phyloP scores from a whole-genome alignment of 1,140 invertebrate species.

The Nasonia longicornis region DNA sequence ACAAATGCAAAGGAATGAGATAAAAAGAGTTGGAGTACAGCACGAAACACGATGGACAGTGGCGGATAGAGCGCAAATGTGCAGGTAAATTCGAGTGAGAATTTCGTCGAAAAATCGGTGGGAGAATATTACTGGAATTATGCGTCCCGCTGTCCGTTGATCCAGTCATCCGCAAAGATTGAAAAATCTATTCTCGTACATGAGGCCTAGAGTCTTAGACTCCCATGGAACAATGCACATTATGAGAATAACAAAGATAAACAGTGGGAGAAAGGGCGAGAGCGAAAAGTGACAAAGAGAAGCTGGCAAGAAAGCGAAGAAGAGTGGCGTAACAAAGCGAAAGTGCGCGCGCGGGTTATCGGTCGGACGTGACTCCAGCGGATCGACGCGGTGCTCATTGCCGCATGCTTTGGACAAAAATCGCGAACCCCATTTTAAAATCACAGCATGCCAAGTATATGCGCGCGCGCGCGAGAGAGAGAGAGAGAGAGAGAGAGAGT shows the following conservation, averaged over 20 bases:
- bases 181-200: background rate
- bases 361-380: constrained; percentile 54
- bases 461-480: background rate
- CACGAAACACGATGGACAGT: background rate
- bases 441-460: constrained; percentile 57
- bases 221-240: constrained; percentile 20
- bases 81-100: constrained; percentile 30
- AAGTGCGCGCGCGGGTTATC: constrained; percentile 47
- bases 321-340: constrained; percentile 8
- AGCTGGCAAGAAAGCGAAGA: constrained; percentile 15
- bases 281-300: background rate
- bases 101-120: constrained; percentile 19
- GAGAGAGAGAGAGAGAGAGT: background rate
- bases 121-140: background rate
- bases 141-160: too few relatives aligned
- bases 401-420: constrained; percentile 58
- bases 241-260: constrained; percentile 31
- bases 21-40: constrained; percentile 25
- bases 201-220: background rate
- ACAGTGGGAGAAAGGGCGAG: constrained; percentile 13
- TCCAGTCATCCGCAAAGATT: background rate
- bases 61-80: constrained; percentile 1
- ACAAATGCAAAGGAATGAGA: constrained; percentile 25
- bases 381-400: constrained; percentile 53
- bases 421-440: constrained; percentile 63